A percentile compares a stretch with the other conserved stretches of the same genome.
Evolutionary conservation across 1,140 invertebrate genomes (phyloP).

Genomic region (Littorina saxatilis): DNA sequence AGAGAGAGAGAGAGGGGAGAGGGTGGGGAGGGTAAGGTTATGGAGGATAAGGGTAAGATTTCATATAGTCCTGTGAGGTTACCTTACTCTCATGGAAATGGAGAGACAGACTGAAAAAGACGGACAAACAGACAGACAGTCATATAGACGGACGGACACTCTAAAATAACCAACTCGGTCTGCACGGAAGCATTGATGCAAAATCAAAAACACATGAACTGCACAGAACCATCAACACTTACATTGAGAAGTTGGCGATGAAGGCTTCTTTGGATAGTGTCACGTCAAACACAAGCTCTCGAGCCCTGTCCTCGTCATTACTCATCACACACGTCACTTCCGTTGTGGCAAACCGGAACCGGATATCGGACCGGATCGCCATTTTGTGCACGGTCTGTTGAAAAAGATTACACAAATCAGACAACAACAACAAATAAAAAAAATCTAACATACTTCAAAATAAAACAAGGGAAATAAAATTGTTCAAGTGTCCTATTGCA

Average conservation of each 20-base stretch:
- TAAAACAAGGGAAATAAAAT: neutral
- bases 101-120: neutral
- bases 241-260: slow-evolving; percentile 68
- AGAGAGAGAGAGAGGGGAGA: too few relatives aligned
- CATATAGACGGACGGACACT: neutral
- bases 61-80: too few relatives aligned
- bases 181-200: neutral
- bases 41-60: too few relatives aligned
- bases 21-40: too few relatives aligned
- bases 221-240: slow-evolving; percentile 38
- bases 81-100: too few relatives aligned
- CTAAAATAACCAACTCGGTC: neutral
- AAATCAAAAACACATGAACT: too few relatives aligned
- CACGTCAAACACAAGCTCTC: slow-evolving; percentile 63
- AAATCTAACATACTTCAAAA: neutral
- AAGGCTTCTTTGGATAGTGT: slow-evolving; percentile 69
- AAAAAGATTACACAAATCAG: neutral
- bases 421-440: neutral
- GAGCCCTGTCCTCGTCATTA: slow-evolving; percentile 44
- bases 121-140: neutral
- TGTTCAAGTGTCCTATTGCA: neutral
- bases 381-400: slow-evolving; percentile 16
- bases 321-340: slow-evolving; percentile 54
- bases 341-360: slow-evolving; percentile 63
- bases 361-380: slow-evolving; percentile 57